Evolutionary conservation across 2,888 invertebrate species (phyloP).

Genomic region (Himalopsyche anomala): DNA sequence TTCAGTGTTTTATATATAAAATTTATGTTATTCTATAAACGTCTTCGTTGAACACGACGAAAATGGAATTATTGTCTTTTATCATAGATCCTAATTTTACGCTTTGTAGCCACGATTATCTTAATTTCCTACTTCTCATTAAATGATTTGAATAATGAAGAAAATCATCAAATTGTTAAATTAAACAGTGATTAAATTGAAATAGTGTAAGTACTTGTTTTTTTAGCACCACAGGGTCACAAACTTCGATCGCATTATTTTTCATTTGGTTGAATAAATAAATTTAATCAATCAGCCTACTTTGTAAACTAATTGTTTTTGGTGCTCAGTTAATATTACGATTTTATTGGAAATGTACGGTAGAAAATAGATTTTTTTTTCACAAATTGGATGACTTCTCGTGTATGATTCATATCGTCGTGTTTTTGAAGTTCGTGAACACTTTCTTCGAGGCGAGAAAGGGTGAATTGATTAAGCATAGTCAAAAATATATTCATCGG

Average conservation of each 20-base stretch:
- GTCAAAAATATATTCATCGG: too few relatives aligned
- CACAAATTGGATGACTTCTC: too few relatives aligned
- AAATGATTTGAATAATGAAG: neutral
- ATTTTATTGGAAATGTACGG: too few relatives aligned
- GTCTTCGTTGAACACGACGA: neutral
- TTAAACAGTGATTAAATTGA: neutral
- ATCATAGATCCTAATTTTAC: neutral
- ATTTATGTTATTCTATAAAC: neutral
- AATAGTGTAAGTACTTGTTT: neutral
- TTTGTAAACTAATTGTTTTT: too few relatives aligned
- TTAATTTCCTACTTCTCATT: neutral
- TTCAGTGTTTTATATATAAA: neutral
- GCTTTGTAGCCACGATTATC: neutral
- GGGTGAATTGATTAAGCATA: too few relatives aligned
- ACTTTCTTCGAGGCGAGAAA: too few relatives aligned
- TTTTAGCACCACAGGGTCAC: neutral
- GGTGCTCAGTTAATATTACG: too few relatives aligned
- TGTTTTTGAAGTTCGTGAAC: too few relatives aligned
- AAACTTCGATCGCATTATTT: conserved; percentile 6
- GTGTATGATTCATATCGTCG: too few relatives aligned
- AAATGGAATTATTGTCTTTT: neutral
- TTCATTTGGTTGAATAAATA: neutral
- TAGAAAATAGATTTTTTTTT: too few relatives aligned
- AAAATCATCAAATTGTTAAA: neutral
- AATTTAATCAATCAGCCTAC: too few relatives aligned